Conservation (phyloP, 2,113 vertebrate genomes). For the Argyrosomus japonicus region DNA sequence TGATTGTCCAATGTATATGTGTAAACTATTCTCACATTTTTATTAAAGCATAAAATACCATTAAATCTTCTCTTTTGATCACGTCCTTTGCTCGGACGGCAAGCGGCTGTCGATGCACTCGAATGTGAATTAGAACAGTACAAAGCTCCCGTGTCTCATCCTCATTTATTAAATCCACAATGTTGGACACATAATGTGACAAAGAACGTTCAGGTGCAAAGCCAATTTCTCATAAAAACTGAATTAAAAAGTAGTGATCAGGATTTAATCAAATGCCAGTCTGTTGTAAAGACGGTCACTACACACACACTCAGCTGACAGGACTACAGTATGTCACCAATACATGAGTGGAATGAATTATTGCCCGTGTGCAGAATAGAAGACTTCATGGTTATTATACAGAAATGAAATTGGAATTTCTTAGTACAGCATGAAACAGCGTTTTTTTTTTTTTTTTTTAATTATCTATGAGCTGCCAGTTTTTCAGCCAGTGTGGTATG, state of each 20-base stretch:
- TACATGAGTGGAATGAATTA: conserved; percentile 32
- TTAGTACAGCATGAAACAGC: background rate
- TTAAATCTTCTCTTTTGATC: background rate
- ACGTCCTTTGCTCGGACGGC: background rate
- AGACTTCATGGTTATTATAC: background rate
- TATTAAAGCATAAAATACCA: conserved; percentile 86
- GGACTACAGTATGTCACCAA: background rate
- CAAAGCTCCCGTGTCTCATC: background rate
- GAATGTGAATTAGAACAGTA: background rate
- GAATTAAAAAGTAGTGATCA: conserved; percentile 20
- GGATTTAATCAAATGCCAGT: background rate
- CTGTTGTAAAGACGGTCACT: background rate
- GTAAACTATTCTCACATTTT: conserved; percentile 88
- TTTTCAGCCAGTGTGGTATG: fast-evolving
- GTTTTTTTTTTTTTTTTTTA: background rate
- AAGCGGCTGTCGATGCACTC: background rate
- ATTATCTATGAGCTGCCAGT: fast-evolving
- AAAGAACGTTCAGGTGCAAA: conserved; percentile 17
- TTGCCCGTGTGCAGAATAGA: background rate
- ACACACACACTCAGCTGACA: conserved; percentile 2
- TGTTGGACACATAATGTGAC: conserved; percentile 9
- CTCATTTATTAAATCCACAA: conserved; percentile 70
- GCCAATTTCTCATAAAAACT: background rate
- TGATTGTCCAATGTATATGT: conserved; percentile 86
- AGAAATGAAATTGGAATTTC: background rate